A percentile compares a stretch with the other conserved stretches of the same genome.
Evolutionary conservation across 2,113 vertebrate species (phyloP).

Genomic region (Gila orcuttii): DNA sequence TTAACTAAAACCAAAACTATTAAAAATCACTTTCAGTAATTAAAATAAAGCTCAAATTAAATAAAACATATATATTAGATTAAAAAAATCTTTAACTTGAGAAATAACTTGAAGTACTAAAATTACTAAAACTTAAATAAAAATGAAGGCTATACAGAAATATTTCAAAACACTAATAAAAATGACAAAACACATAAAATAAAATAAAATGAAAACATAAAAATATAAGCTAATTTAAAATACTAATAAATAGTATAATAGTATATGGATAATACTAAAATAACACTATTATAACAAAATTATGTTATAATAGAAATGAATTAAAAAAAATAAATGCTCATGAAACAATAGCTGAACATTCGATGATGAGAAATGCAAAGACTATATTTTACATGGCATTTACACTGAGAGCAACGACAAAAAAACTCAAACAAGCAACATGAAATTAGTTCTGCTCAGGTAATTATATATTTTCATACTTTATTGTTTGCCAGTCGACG

Average conservation of each 20-base stretch:
- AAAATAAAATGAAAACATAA: no score
- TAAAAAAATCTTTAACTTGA: background rate
- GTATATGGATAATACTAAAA: background rate
- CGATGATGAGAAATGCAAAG: background rate
- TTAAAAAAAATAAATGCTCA: background rate
- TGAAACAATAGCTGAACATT: background rate
- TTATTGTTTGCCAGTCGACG: constrained; percentile 95
- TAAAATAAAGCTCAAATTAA: background rate
- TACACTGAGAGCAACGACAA: background rate
- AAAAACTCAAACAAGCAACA: background rate
- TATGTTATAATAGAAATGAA: background rate
- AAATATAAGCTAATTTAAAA: background rate
- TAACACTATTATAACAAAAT: background rate
- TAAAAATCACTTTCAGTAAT: background rate
- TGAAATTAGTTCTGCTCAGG: background rate
- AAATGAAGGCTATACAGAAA: background rate
- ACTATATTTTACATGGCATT: background rate
- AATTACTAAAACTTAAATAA: background rate
- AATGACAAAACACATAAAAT: background rate
- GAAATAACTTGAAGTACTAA: background rate
- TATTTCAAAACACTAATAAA: background rate
- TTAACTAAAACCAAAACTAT: background rate
- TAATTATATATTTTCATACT: constrained; percentile 74
- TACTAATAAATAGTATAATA: background rate
- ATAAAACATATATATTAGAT: background rate